Conservation (phyloP, 1,140 invertebrate species). For the Meloidogyne exigua region DNA sequence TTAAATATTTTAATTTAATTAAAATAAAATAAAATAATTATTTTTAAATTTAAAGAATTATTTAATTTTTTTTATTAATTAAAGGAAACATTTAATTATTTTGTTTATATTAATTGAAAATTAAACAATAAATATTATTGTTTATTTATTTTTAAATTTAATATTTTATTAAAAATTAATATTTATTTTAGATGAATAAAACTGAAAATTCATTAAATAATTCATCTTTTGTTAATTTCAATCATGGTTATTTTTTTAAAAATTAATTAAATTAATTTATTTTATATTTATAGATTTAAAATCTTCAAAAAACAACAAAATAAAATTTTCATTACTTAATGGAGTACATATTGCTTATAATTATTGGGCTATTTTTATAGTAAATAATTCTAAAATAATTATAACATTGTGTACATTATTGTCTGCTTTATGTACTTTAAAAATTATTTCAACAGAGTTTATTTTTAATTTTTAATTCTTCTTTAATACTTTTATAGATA, state of each 20-base stretch:
- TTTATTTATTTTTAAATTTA: no score
- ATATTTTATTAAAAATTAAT: no score
- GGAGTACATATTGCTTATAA: conserved; percentile 20
- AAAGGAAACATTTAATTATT: no score
- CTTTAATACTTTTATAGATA: conserved; percentile 30
- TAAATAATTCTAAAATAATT: conserved; percentile 27
- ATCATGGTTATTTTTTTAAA: background rate
- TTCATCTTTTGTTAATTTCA: background rate
- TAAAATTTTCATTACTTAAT: conserved; percentile 12
- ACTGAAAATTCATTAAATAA: background rate
- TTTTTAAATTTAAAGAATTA: no score
- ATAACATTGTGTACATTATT: conserved; percentile 40
- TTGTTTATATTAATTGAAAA: no score
- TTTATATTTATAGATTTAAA: background rate
- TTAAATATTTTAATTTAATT: no score
- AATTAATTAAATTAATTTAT: background rate
- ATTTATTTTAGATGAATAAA: background rate
- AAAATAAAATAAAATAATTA: no score
- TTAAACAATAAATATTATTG: no score
- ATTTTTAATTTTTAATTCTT: background rate
- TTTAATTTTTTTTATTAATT: no score
- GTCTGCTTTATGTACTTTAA: conserved; percentile 43
- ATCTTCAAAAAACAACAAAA: background rate
- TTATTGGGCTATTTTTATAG: conserved; percentile 43
- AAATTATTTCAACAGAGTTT: conserved; percentile 43